Evolutionary conservation across 2,888 invertebrate species (phyloP), one percentile per base, ranked within the genome.

Genomic region (Hirudinaria manillensis): DNA sequence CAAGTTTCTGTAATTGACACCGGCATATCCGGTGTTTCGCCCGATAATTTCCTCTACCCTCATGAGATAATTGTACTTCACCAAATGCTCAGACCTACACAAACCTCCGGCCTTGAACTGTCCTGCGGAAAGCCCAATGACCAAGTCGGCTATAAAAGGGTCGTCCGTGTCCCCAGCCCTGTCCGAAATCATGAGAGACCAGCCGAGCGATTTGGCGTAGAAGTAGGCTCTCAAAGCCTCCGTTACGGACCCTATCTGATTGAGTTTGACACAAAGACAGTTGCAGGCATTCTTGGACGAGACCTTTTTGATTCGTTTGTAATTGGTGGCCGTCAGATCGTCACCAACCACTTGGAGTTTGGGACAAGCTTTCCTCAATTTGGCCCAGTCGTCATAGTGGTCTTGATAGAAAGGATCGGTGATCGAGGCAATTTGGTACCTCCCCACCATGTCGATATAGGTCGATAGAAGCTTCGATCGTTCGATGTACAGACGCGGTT

Each of bases 141-240:
- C 98, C 82, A 99, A 88, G 87, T 99, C 99, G 79, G 97, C 98
- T 84, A 99, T 99, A 87, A 97, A 98, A 0, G 95, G 93, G 86
- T 99, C 99, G 87, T 99, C 99, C 76, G 99, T 99, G 87, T 99
- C 99, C 79, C 99, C 99, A 79, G 95, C 96, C 88, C 89, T 84
- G 88, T 99, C 98, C 38, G 98, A 98, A 45, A 99, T 98, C 98
- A 99, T 98, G 79, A 97, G 97, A 79, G 97, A 97, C 98, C 98
- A 99, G 55, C 87, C 87, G 76, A 84, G 85, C 10, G 81, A 80
- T 81, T 87, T 87, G 3, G 88, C 86, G 82, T 88, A 82, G 77
- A 84, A 83, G 80, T 86, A 86, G 1, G 98, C 97, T 81, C 92
- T 89, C 83, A 99, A 98, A 32, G 97, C 93, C 87, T 99, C 99